A percentile compares a stretch with the other conserved stretches of the same genome.
phyloP scores from a whole-genome alignment of 2,113 vertebrate genomes.

The Suncus etruscus region DNA sequence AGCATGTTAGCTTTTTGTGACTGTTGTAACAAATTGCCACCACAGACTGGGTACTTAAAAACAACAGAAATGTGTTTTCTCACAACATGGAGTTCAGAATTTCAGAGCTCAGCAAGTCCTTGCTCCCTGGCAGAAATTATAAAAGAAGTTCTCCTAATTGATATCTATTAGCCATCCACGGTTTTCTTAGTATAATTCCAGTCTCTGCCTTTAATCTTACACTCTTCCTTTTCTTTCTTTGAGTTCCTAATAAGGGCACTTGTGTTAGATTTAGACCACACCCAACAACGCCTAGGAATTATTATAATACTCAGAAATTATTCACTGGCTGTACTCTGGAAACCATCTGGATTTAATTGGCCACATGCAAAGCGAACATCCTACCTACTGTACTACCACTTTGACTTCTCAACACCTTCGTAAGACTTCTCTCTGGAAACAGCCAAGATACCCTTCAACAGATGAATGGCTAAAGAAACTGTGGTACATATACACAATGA shows the following conservation, averaged over 20 bases:
- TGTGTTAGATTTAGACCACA: neutral
- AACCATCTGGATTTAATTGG: too few species aligned
- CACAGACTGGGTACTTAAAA: too few species aligned
- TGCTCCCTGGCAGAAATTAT: neutral
- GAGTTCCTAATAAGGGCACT: neutral
- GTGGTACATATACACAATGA: too few species aligned
- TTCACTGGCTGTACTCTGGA: too few species aligned
- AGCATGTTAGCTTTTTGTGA: neutral
- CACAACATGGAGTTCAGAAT: neutral
- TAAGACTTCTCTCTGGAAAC: too few species aligned
- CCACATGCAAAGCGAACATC: too few species aligned
- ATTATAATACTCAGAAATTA: too few species aligned
- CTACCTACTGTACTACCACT: too few species aligned
- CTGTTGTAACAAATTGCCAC: neutral
- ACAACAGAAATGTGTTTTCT: neutral
- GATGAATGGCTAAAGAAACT: too few species aligned
- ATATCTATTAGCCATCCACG: rapidly evolving
- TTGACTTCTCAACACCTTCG: neutral
- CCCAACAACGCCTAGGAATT: too few species aligned
- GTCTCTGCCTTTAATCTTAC: neutral
- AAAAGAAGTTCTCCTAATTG: too few species aligned
- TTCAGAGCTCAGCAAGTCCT: neutral
- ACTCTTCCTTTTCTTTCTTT: neutral
- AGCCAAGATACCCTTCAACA: too few species aligned
- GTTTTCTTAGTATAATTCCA: rapidly evolving